phyloP scores from a whole-genome alignment of 2,797 vertebrate species.

The Cyclopterus lumpus region DNA sequence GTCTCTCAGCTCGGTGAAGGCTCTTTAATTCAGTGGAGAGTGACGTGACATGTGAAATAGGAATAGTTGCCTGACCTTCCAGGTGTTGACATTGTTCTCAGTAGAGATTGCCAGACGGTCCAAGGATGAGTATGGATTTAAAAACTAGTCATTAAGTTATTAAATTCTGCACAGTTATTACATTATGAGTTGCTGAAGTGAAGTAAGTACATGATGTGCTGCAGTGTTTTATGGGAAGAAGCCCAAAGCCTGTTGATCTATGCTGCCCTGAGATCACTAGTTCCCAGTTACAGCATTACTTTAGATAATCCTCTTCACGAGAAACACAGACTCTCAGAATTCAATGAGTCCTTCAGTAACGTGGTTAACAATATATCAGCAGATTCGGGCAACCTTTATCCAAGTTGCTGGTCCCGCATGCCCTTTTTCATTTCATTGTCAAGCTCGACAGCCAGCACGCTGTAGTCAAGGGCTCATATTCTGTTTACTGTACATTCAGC shows the following conservation, averaged over 20 bases:
- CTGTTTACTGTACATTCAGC: slow-evolving; percentile 58
- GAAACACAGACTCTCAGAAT: slow-evolving; percentile 2
- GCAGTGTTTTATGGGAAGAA: not conserved
- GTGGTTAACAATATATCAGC: not conserved
- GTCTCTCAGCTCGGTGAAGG: slow-evolving; percentile 24
- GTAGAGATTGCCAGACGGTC: not conserved
- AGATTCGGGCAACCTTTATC: slow-evolving; percentile 3
- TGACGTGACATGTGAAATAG: not conserved
- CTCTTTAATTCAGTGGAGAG: slow-evolving; percentile 32
- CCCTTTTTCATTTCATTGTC: not conserved
- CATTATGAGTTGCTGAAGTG: not conserved
- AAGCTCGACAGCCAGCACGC: slow-evolving; percentile 4
- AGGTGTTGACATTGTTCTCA: not conserved
- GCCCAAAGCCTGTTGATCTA: not conserved
- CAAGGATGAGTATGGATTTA: not conserved
- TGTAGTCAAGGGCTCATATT: slow-evolving; percentile 8
- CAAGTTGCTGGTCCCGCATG: slow-evolving; percentile 6
- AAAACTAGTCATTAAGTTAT: not conserved
- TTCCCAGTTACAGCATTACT: not conserved
- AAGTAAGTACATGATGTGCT: not conserved
- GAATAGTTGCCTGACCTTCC: not conserved
- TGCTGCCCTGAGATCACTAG: not conserved
- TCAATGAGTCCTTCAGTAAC: not conserved
- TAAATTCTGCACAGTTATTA: too few relatives aligned
- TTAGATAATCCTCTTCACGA: not conserved